Conservation (phyloP, 2,888 invertebrate species). For the Pheosia tremula region DNA sequence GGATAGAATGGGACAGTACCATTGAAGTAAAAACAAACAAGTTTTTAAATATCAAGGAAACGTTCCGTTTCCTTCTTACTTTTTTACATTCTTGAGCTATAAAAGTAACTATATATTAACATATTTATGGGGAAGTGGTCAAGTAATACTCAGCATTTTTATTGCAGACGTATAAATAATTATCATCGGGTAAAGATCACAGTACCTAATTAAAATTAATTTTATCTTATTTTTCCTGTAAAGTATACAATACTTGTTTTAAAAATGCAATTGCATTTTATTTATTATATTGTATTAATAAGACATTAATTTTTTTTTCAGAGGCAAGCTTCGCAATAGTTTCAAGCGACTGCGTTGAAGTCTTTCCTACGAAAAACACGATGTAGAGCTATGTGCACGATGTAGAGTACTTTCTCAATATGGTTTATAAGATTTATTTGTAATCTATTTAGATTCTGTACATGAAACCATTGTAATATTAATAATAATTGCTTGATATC, state of each 20-base stretch:
- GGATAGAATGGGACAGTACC: background rate
- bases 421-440: no score
- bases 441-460: no score
- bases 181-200: background rate
- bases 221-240: no score
- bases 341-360: slow-evolving; percentile 40
- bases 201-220: no score
- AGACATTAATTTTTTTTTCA: no score
- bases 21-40: slow-evolving; percentile 1
- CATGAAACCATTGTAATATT: no score
- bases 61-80: slow-evolving; percentile 29
- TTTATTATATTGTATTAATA: no score
- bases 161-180: slow-evolving; percentile 12
- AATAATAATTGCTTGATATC: no score
- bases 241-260: no score
- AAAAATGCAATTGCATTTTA: no score
- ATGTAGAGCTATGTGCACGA: background rate
- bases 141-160: slow-evolving; percentile 13
- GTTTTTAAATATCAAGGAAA: slow-evolving; percentile 39
- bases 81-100: slow-evolving; percentile 12
- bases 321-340: background rate
- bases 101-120: background rate
- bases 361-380: slow-evolving; percentile 41
- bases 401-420: background rate
- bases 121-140: slow-evolving; percentile 16